Evolutionary conservation across 2,113 vertebrate genomes (phyloP).

Genomic region (Circaetus gallicus): DNA sequence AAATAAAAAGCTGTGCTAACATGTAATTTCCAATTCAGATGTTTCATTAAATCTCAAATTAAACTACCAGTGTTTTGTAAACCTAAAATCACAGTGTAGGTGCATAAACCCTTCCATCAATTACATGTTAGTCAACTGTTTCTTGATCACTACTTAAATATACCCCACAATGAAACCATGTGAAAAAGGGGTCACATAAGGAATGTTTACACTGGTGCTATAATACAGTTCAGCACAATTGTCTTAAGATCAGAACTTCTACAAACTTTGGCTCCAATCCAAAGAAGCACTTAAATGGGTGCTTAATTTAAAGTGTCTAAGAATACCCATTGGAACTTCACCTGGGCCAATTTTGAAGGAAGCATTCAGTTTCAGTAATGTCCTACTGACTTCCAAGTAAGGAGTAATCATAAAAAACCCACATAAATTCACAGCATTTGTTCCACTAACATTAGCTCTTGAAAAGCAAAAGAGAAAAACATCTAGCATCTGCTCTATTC

Average conservation of each 20-base stretch:
- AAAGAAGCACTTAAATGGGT: neutral
- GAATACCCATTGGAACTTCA: neutral
- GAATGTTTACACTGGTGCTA: neutral
- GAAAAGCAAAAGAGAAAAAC: neutral
- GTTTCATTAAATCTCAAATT: slow-evolving; percentile 34
- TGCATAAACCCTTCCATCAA: neutral
- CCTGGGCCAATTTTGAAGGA: neutral
- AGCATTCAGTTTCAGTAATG: neutral
- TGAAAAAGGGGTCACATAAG: neutral
- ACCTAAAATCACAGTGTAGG: slow-evolving; percentile 12
- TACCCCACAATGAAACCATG: neutral
- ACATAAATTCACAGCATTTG: neutral
- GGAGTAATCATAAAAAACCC: neutral
- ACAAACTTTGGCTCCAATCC: neutral
- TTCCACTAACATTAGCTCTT: neutral
- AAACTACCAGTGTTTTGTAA: slow-evolving; percentile 51
- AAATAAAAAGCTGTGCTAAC: slow-evolving; percentile 48
- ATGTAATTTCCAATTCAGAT: slow-evolving; percentile 52
- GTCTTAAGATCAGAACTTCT: neutral
- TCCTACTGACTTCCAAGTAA: neutral
- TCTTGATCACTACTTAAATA: neutral
- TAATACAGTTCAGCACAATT: neutral
- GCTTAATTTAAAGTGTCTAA: neutral
- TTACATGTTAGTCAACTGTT: neutral
- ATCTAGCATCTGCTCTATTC: slow-evolving; percentile 29